Conservation (phyloP, 2,113 vertebrate genomes). For the Pardalotus punctatus region DNA sequence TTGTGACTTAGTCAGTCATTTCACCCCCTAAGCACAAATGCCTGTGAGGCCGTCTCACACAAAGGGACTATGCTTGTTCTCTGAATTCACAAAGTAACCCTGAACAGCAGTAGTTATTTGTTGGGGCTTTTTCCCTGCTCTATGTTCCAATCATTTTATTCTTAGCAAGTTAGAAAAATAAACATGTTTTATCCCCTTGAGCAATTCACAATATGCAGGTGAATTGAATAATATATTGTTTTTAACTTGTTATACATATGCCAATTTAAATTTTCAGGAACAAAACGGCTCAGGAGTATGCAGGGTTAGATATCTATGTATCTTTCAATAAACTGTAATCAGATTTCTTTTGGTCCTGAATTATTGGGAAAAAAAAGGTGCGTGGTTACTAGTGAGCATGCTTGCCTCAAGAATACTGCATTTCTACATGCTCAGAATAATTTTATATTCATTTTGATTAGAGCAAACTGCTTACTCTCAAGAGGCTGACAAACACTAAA, state of each 20-base stretch:
- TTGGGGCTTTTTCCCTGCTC: accelerated
- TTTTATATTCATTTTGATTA: constrained; percentile 74
- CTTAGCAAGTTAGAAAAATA: not conserved
- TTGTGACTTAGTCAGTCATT: not conserved
- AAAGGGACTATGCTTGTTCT: not conserved
- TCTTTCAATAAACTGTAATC: not conserved
- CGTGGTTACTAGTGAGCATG: constrained; percentile 4
- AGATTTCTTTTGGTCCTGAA: constrained; percentile 27
- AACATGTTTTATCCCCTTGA: not conserved
- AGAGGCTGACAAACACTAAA: constrained; percentile 67
- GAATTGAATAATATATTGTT: not conserved
- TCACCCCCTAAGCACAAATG: not conserved
- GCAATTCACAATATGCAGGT: not conserved
- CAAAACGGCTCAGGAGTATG: not conserved
- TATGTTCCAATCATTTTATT: not conserved
- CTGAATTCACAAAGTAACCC: not conserved
- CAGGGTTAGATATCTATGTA: not conserved
- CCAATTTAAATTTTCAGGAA: not conserved
- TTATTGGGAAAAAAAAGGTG: not conserved
- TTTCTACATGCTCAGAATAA: constrained; percentile 73
- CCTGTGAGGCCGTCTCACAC: not conserved
- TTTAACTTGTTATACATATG: not conserved
- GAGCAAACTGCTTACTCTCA: constrained; percentile 57
- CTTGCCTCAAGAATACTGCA: constrained; percentile 56
- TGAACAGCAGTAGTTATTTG: not conserved